Base-by-base conservation (phyloP, 2,888 invertebrate genomes). In the Lycia hirtaria region DNA sequence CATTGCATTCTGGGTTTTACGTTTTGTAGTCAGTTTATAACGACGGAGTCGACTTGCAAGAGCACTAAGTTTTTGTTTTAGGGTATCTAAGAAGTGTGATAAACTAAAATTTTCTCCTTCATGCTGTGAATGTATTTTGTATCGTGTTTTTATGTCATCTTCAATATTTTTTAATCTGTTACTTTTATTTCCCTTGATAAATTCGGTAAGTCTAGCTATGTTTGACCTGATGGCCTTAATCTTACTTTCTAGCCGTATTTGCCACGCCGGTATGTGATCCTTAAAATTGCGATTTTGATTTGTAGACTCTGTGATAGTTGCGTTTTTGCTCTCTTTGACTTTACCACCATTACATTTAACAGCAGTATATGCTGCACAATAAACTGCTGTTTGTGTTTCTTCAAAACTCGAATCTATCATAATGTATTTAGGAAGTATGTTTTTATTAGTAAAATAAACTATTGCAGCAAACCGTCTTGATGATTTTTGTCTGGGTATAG, bases 401-500 rank as follows among this genome's bases (percentile, higher is more conserved):
- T 7, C 5, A 22, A 38, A 38, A 12, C n/a, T 9, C 2, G 38
- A 4, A 20, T 38, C 20, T 4, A 3, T 1, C 3, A 22, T 38
- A 3, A 38, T 20, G n/a, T 22, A 12, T 38, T 20, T 38, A 1
- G 10, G 9, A 1, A 37, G 14, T 9, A 37, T 2, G 7, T 24
- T 1, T 17, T 15, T 14, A 9, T 43, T 43, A 10, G 28, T 44
- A 12, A 19, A 20, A 2, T 32, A 6, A 15, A n/a, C 9, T 20
- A 44, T 32, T 1, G 3, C 6, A 9, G 19, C 19, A 12, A 44
- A 19, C 17, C 20, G 17, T 32, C 12, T 44, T 2, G 20, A 32
- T 15, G 32, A n/a, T 32, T 44, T 44, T 20, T 44, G 44, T 12
- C 32, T 44, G 4, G 44, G 44, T 19, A 44, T 44, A 14, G 19